Evolutionary conservation across 2,888 invertebrate genomes (phyloP).

Genomic region (Trypoxylon attenuatum): DNA sequence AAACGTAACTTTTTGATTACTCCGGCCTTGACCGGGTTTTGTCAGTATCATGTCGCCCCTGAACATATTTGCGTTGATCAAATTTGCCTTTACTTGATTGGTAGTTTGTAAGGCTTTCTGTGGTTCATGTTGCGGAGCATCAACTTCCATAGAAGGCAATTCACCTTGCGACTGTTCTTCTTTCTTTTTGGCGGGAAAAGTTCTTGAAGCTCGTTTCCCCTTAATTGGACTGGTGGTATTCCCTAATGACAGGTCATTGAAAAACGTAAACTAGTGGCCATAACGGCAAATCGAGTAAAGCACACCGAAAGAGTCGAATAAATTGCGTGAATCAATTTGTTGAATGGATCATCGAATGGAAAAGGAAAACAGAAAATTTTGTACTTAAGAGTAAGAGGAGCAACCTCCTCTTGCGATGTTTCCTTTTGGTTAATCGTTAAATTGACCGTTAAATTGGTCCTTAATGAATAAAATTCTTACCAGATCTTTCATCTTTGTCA

Average conservation of each 20-base stretch:
- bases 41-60: slow-evolving; percentile 72
- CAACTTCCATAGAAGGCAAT: slow-evolving; percentile 24
- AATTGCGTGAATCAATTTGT: too few species aligned
- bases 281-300: slow-evolving; percentile 3
- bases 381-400: too few species aligned
- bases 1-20: slow-evolving; percentile 66
- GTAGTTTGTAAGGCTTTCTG: slow-evolving; percentile 67
- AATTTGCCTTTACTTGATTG: slow-evolving; percentile 76
- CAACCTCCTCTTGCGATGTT: too few species aligned
- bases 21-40: slow-evolving; percentile 67
- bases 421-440: too few species aligned
- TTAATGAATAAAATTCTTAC: slow-evolving; percentile 49
- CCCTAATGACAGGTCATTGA: too few species aligned
- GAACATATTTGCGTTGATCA: slow-evolving; percentile 75
- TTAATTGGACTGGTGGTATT: slow-evolving; percentile 46
- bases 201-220: slow-evolving; percentile 60
- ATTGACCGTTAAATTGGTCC: too few species aligned
- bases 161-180: slow-evolving; percentile 54
- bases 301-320: not conserved
- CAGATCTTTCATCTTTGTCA: slow-evolving; percentile 65
- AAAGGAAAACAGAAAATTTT: too few species aligned
- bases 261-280: too few species aligned
- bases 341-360: too few species aligned
- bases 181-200: slow-evolving; percentile 60
- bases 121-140: slow-evolving; percentile 36